These are phyloP conservation scores for Sylvia atricapilla DNA, from an alignment of 2,113 vertebrate species.

Conservation along the genomic window DNA sequence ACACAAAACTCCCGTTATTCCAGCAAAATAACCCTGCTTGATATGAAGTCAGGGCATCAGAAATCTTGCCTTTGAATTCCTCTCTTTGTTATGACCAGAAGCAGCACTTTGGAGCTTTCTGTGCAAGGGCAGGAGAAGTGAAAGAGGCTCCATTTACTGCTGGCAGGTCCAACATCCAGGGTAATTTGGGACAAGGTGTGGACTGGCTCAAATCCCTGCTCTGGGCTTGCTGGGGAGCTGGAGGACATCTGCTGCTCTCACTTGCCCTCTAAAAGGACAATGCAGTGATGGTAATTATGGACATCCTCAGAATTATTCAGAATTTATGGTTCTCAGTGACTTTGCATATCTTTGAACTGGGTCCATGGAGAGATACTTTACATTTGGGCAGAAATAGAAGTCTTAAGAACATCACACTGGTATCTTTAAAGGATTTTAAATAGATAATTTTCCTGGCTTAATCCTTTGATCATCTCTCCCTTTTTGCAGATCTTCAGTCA, in stretches of 20 bases:
- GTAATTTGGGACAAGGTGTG: not conserved
- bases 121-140: fast-evolving
- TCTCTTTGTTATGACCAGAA: not conserved
- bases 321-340: not conserved
- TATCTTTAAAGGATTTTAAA: slow-evolving; percentile 19
- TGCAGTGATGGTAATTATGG: not conserved
- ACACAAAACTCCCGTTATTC: not conserved
- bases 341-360: not conserved
- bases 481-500: not conserved
- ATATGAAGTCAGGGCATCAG: not conserved
- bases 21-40: not conserved
- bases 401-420: not conserved
- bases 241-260: not conserved
- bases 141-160: not conserved
- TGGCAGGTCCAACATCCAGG: not conserved
- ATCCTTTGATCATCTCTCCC: slow-evolving; percentile 3
- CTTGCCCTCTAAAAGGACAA: not conserved
- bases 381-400: not conserved
- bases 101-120: not conserved
- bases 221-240: not conserved
- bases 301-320: not conserved
- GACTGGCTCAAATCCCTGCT: not conserved
- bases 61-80: not conserved
- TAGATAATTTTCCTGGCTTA: not conserved
- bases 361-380: not conserved